phyloP scores from a whole-genome alignment of 2,797 vertebrate genomes.

The Alcedo quadribrachys region DNA sequence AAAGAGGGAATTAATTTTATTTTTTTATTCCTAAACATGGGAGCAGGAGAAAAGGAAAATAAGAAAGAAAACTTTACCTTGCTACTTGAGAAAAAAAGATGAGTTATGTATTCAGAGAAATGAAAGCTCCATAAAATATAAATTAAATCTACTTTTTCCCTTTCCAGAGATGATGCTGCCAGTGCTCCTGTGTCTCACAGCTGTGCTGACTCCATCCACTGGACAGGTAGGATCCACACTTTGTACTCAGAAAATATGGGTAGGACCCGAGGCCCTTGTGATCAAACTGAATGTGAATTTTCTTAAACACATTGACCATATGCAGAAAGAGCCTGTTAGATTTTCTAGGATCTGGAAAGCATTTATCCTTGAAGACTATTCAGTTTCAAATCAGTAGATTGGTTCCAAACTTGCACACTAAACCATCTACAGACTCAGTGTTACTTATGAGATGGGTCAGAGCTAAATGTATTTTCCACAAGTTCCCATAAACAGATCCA shows the following conservation, averaged over 20 bases:
- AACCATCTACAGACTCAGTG: neutral
- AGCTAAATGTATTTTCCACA: neutral
- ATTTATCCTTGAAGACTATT: neutral
- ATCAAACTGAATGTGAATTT: neutral
- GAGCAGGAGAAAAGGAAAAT: neutral
- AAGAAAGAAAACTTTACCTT: neutral
- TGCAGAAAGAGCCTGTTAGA: neutral
- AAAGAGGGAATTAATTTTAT: fast-evolving
- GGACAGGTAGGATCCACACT: slow-evolving; percentile 19
- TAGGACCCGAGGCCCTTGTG: neutral
- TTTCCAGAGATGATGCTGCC: slow-evolving; percentile 62
- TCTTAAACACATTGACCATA: fast-evolving
- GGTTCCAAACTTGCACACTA: neutral
- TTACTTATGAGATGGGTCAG: neutral
- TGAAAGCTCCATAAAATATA: neutral
- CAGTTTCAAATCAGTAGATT: neutral
- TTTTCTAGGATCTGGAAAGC: neutral
- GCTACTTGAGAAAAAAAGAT: neutral
- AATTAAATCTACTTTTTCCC: neutral
- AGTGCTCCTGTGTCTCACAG: slow-evolving; percentile 28
- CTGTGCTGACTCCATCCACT: neutral
- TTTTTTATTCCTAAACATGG: neutral
- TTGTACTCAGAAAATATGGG: neutral
- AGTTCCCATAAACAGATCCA: neutral
- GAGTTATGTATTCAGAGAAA: neutral